Percentiles rank a stretch among this genome's conserved stretches.
Evolutionary conservation across 37 sponge, comb jelly and placozoan genomes (phyloP).

Genomic region (Cladorhizidae sp.): DNA sequence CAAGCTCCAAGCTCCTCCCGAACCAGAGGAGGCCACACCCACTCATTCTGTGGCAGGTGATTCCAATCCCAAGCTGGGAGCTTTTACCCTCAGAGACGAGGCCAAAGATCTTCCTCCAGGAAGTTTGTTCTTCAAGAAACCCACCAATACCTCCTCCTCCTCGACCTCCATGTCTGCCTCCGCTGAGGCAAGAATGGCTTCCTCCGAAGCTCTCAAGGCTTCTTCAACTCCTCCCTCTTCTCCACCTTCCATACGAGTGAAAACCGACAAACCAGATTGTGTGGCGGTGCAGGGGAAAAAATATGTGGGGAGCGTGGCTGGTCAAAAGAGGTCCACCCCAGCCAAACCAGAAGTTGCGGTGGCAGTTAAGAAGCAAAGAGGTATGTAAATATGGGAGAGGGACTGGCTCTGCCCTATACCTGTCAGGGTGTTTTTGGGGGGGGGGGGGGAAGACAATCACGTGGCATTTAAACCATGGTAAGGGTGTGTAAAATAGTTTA

Average conservation of each 20-base stretch:
- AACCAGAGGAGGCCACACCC: neutral
- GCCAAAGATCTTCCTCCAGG: constrained; percentile 49
- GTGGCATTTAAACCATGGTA: too few species aligned
- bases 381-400: too few species aligned
- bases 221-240: neutral
- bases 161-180: constrained; percentile 4
- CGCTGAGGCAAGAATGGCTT: constrained; percentile 53
- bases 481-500: too few species aligned
- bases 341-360: neutral
- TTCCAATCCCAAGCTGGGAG: constrained; percentile 35
- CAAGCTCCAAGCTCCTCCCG: constrained; percentile 70
- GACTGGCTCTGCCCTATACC: too few species aligned
- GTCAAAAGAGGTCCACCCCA: constrained; percentile 4
- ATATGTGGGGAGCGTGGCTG: neutral
- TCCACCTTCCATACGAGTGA: neutral
- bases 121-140: constrained; percentile 52
- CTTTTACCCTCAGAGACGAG: constrained; percentile 61
- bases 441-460: too few species aligned
- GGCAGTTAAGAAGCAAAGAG: constrained; percentile 9
- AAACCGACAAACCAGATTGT: constrained; percentile 5
- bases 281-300: neutral
- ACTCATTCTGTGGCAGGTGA: neutral
- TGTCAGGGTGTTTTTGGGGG: too few species aligned
- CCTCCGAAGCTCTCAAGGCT: constrained; percentile 37
- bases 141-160: neutral